A percentile compares a stretch with the other conserved stretches of the same genome.
These are phyloP conservation scores for Lepus europaeus DNA, from an alignment of 2,113 vertebrate species.

Conservation along the genomic window DNA sequence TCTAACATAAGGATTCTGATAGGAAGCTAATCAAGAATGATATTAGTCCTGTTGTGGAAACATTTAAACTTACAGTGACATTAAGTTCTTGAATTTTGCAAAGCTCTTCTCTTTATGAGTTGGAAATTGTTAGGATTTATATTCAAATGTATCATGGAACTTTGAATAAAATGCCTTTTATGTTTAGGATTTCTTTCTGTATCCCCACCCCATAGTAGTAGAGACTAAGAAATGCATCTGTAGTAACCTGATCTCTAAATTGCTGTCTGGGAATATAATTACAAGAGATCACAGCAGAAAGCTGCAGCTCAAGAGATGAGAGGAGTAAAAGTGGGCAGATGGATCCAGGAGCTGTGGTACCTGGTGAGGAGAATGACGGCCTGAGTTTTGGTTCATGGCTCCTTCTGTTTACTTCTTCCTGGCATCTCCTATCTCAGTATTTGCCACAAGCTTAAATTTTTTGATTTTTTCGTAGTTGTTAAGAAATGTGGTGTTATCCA, in stretches of 20 bases:
- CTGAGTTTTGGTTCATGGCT: not conserved
- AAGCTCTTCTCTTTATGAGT: constrained; percentile 35
- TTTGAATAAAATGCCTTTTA: not conserved
- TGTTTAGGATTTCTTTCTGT: not conserved
- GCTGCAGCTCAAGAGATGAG: constrained; percentile 46
- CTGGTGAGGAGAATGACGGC: not conserved
- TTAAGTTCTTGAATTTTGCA: constrained; percentile 62
- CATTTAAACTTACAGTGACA: constrained; percentile 64
- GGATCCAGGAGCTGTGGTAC: constrained; percentile 38
- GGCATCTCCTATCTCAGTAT: not conserved
- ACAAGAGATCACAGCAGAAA: constrained; percentile 61
- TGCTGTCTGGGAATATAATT: constrained; percentile 52
- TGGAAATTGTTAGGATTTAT: constrained; percentile 15
- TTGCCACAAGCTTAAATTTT: constrained; percentile 39
- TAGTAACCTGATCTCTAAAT: constrained; percentile 14
- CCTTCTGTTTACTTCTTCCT: not conserved
- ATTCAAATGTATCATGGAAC: constrained; percentile 26
- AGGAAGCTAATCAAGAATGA: not conserved
- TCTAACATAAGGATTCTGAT: not conserved
- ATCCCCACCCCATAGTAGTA: not conserved
- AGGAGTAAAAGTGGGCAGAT: not conserved
- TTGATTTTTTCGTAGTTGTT: constrained; percentile 25
- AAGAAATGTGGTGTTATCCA: not conserved
- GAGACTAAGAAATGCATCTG: constrained; percentile 58
- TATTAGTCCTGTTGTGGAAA: not conserved